phyloP scores from a whole-genome alignment of 2,888 invertebrate species.

The Caenorhabditis sp. region DNA sequence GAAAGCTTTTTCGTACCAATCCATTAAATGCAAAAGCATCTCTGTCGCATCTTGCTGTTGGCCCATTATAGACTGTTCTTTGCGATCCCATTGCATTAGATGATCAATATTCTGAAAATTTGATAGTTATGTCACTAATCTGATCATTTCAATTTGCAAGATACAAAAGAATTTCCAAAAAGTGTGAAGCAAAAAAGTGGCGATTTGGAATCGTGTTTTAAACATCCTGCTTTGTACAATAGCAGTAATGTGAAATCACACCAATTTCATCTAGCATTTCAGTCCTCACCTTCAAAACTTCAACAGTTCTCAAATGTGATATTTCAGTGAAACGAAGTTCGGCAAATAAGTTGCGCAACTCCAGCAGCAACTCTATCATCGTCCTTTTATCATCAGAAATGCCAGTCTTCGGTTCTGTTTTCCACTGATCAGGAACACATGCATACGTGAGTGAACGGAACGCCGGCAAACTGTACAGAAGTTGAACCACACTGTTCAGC shows the following conservation, averaged over 20 bases:
- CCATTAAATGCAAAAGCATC: conserved; percentile 43
- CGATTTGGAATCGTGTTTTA: too few relatives aligned
- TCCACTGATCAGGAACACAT: conserved; percentile 15
- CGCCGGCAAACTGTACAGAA: conserved; percentile 44
- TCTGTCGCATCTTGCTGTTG: conserved; percentile 66
- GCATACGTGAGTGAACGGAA: conserved; percentile 42
- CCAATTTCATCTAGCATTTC: too few relatives aligned
- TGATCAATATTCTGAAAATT: too few relatives aligned
- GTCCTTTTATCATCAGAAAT: not conserved
- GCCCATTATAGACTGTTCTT: too few relatives aligned
- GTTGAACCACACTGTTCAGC: conserved; percentile 65
- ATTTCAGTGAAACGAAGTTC: conserved; percentile 50
- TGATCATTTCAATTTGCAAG: too few relatives aligned
- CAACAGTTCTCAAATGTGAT: conserved; percentile 20
- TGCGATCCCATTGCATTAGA: too few relatives aligned
- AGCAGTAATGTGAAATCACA: too few relatives aligned
- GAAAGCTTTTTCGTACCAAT: conserved; percentile 53
- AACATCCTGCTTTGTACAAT: too few relatives aligned
- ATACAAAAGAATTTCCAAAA: too few relatives aligned
- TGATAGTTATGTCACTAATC: conserved; percentile 25
- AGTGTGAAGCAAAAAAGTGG: too few relatives aligned
- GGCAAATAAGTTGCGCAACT: conserved; percentile 46
- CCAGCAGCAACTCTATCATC: conserved; percentile 27
- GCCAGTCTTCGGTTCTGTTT: not conserved
- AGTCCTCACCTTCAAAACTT: not conserved